These are phyloP conservation scores for Tetranychus piercei DNA, from an alignment of 2,888 invertebrate species.

Conservation along the genomic window DNA sequence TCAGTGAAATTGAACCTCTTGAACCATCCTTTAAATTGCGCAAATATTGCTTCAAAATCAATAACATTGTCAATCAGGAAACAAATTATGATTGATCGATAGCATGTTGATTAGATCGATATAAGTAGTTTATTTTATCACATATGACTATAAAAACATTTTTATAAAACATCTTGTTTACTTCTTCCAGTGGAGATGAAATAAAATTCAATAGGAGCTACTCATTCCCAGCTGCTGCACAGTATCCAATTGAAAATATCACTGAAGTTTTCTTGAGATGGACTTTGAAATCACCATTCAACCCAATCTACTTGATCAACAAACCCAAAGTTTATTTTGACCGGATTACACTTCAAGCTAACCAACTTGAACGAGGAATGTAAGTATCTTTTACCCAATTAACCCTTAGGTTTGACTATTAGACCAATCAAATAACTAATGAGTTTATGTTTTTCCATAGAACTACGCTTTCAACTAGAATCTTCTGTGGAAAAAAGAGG, in stretches of 20 bases:
- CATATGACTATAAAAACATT: not conserved
- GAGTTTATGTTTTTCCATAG: not conserved
- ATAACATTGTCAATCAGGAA: no score
- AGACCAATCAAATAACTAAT: not conserved
- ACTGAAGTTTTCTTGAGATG: not conserved
- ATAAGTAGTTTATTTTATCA: no score
- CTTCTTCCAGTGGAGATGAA: not conserved
- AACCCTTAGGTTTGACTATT: not conserved
- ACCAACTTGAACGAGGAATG: not conserved
- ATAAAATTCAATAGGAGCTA: not conserved
- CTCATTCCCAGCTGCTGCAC: not conserved
- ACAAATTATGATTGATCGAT: no score
- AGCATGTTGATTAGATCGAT: no score
- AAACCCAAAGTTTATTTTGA: not conserved
- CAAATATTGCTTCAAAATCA: no score
- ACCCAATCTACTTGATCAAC: not conserved
- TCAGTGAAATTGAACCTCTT: no score
- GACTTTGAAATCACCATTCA: not conserved
- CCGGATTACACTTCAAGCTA: not conserved
- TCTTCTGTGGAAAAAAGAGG: not conserved
- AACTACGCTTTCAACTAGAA: not conserved
- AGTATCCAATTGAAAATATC: not conserved
- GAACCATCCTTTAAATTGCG: no score
- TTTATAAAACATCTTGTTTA: not conserved
- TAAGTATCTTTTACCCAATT: not conserved